These are phyloP conservation scores for Seriola quinqueradiata DNA, from an alignment of 2,113 vertebrate genomes.

Conservation along the genomic window DNA sequence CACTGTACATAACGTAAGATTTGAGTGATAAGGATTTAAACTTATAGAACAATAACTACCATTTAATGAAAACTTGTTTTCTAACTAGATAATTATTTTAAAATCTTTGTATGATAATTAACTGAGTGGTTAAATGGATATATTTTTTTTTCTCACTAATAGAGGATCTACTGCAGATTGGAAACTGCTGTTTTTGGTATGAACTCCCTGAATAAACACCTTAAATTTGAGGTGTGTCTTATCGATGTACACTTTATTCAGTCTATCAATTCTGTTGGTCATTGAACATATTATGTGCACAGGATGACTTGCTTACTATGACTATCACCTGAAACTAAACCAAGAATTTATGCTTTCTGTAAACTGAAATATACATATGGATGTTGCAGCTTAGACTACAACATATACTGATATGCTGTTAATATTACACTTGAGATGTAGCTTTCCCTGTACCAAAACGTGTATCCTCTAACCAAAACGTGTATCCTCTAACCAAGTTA, in stretches of 20 bases:
- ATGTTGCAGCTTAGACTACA: too few relatives aligned
- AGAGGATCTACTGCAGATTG: slow-evolving; percentile 30
- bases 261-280: not conserved
- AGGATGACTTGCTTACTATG: not conserved
- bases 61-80: slow-evolving; percentile 46
- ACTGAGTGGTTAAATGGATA: slow-evolving; percentile 46
- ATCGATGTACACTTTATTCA: not conserved
- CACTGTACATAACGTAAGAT: slow-evolving; percentile 7
- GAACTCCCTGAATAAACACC: slow-evolving; percentile 56
- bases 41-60: not conserved
- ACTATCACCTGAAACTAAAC: not conserved
- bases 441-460: too few relatives aligned
- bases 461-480: too few relatives aligned
- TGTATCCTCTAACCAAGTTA: too few relatives aligned
- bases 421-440: too few relatives aligned
- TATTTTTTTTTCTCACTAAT: slow-evolving; percentile 58
- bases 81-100: slow-evolving; percentile 59
- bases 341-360: too few relatives aligned
- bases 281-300: not conserved
- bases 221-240: not conserved
- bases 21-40: slow-evolving; percentile 13
- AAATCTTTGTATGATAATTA: slow-evolving; percentile 63
- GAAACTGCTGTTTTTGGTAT: slow-evolving; percentile 51
- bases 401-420: too few relatives aligned
- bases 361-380: too few relatives aligned